Percentiles rank a stretch among this genome's conserved stretches.
phyloP scores from a whole-genome alignment of 2,113 vertebrate genomes.

The Myanophis thanlyinensis region DNA sequence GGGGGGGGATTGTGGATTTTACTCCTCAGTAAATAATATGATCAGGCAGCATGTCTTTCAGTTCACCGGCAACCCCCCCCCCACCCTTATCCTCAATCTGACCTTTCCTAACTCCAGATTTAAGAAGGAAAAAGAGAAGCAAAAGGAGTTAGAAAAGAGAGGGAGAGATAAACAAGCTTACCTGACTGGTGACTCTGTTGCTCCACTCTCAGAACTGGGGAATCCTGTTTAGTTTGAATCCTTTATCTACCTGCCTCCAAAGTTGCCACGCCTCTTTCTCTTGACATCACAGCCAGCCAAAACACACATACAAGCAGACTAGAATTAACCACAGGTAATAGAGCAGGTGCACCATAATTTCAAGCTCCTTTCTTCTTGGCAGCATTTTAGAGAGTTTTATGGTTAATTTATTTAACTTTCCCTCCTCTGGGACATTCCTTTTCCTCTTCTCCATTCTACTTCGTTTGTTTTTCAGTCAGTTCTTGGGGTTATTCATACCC shows the following conservation, averaged over 20 bases:
- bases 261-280: conserved; percentile 22
- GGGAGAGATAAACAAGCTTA: not conserved
- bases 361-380: not conserved
- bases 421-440: not conserved
- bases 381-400: not conserved
- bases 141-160: not conserved
- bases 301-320: conserved; percentile 6
- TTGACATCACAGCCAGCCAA: conserved; percentile 28
- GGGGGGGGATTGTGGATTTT: not conserved
- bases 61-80: too few relatives aligned
- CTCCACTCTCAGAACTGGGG: conserved; percentile 19
- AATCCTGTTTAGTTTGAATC: conserved; percentile 26
- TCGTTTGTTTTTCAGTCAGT: not conserved
- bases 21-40: not conserved
- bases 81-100: not conserved
- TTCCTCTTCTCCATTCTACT: not conserved
- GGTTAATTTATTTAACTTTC: not conserved
- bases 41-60: not conserved
- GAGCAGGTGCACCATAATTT: not conserved
- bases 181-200: conserved; percentile 7
- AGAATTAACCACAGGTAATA: not conserved
- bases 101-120: not conserved
- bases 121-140: not conserved
- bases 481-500: not conserved
- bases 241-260: conserved; percentile 33